Evolutionary conservation across 2,888 invertebrate species (phyloP), one percentile per base, ranked within the genome.

Genomic region (Brachyopa scutellaris): DNA sequence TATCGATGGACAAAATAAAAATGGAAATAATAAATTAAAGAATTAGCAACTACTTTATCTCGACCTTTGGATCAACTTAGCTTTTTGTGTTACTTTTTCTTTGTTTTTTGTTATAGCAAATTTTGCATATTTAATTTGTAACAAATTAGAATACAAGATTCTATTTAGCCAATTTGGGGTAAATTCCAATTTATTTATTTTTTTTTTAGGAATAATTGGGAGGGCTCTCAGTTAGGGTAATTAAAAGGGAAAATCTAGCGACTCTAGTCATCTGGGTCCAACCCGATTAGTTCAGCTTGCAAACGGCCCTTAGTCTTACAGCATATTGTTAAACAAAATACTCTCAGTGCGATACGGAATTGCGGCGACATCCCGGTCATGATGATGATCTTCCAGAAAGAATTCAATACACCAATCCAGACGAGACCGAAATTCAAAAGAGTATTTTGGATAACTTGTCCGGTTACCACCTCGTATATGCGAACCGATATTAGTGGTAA

Each of bases 371-470:
- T 93, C 79, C 95, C 93, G 85, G 97, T 93, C 89, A 98, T 94
- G 86, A 99, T 95, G 84, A 99, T 92, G 84, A 97, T 95, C 91
- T 99, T 99, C 96, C 98, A 98, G 91, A 97, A 96, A 53, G 97
- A 97, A 91, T 98, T 98, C 85, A 97, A 92, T 86, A 99, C 95
- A 51, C 98, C 99, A 86, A 99, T 92, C 99, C 99, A 99, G 64
- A 98, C 96, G 85, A 98, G 94, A 84, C 95, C 95, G 89, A 98
- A 98, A 91, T 97, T 97, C 85, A 98, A 92, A 92, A 96, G 94
- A 86, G 96, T 95, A 88, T 95, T 93, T 91, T 95, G 93, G 69
- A 93, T 89, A 90, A 93, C 92, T 80, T 92, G 91, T 84, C 92
- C 93, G 53, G 92, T 93, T 86, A 93, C 90, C 88, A 93, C 93